A percentile compares a stretch with the other conserved stretches of the same genome.
Conservation (phyloP, 2,888 invertebrate genomes). For the Cheilosia grossa region DNA sequence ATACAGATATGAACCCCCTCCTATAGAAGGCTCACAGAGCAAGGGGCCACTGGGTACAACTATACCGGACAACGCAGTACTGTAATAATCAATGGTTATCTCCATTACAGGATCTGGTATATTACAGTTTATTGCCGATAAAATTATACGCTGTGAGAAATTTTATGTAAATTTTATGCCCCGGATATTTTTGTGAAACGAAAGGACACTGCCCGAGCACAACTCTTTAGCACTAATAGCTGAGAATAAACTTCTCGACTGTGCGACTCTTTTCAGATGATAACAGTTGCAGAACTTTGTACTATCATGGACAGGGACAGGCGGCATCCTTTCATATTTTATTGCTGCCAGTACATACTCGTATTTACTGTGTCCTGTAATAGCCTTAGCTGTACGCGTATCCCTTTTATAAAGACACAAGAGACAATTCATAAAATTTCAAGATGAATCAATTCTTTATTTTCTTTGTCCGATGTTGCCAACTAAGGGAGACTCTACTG, state of each 20-base stretch:
- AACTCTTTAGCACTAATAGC: slow-evolving; percentile 39
- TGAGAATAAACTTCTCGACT: slow-evolving; percentile 26
- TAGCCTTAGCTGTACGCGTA: neutral
- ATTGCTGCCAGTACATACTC: neutral
- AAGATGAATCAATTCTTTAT: slow-evolving; percentile 43
- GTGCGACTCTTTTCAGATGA: slow-evolving; percentile 24
- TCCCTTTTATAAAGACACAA: slow-evolving; percentile 4
- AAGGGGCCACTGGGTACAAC: neutral
- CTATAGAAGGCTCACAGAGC: neutral
- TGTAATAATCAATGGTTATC: slow-evolving; percentile 54
- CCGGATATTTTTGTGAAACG: slow-evolving; percentile 13
- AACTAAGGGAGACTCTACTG: neutral
- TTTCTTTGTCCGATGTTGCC: neutral
- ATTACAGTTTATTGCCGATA: slow-evolving; percentile 49
- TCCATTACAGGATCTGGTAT: slow-evolving; percentile 31
- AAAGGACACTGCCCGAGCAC: slow-evolving; percentile 9
- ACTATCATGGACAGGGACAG: neutral
- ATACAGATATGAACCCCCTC: too few relatives aligned
- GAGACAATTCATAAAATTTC: slow-evolving; percentile 31
- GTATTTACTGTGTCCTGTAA: neutral
- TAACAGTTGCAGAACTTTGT: slow-evolving; percentile 10
- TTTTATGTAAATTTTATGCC: slow-evolving; percentile 48
- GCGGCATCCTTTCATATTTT: slow-evolving; percentile 3
- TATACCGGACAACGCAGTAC: neutral
- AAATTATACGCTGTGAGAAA: slow-evolving; percentile 45